Percentiles rank a stretch among this genome's conserved stretches.
Evolutionary conservation across 2,888 invertebrate species (phyloP).

Genomic region (Osedax frankpressi): DNA sequence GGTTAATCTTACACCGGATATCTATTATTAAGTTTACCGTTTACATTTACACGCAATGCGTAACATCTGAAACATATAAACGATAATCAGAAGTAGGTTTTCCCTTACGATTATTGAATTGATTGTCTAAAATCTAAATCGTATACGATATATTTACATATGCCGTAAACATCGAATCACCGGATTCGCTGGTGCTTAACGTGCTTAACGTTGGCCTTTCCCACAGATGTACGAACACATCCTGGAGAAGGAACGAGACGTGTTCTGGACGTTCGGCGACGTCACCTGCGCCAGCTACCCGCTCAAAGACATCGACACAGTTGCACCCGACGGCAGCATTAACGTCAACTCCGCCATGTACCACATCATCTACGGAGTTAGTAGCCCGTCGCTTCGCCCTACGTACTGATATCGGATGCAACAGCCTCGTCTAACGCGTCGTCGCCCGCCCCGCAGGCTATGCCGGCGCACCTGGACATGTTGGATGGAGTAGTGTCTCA

Average conservation of each 20-base stretch:
- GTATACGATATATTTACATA: no score
- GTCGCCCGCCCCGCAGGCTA: constrained; percentile 59
- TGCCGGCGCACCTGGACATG: constrained; percentile 81
- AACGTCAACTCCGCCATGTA: constrained; percentile 86
- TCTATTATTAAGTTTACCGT: no score
- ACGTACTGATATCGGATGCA: no score
- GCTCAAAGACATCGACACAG: constrained; percentile 82
- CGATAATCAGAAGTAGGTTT: no score
- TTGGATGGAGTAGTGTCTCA: constrained; percentile 87
- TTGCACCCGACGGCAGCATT: constrained; percentile 60
- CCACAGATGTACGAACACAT: constrained; percentile 80
- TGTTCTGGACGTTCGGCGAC: constrained; percentile 89
- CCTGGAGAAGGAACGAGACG: constrained; percentile 83
- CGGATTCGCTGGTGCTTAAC: no score
- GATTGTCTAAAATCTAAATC: neutral
- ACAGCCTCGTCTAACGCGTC: no score
- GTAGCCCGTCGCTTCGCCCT: constrained; percentile 56
- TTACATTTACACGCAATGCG: no score
- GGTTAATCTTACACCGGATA: no score
- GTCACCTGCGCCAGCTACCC: constrained; percentile 96
- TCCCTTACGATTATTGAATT: neutral
- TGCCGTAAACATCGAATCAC: no score
- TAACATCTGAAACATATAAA: no score
- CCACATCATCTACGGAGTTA: constrained; percentile 87
- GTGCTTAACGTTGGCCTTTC: no score